phyloP scores from a whole-genome alignment of 2,888 invertebrate species.

The Ferrisia virgata region DNA sequence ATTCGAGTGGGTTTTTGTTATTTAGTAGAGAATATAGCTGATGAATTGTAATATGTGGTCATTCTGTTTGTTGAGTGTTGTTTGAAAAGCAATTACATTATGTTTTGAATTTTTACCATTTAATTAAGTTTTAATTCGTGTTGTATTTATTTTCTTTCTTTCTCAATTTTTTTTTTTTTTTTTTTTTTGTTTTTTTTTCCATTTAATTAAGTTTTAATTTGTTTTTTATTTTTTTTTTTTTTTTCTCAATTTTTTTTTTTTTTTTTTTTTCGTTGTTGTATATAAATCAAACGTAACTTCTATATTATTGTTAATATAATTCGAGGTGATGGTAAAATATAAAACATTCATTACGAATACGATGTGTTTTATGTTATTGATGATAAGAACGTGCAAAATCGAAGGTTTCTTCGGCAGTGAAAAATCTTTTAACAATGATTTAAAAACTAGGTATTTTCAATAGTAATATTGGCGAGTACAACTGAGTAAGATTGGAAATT shows the following conservation, averaged over 20 bases:
- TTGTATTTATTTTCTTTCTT: constrained; percentile 9
- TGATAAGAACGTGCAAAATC: neutral
- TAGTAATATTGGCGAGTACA: no score
- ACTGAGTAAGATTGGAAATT: no score
- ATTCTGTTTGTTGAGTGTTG: neutral
- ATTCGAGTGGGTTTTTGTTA: no score
- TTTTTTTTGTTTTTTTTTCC: neutral
- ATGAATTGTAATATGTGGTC: neutral
- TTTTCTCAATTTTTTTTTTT: no score
- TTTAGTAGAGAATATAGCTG: neutral
- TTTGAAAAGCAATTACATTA: constrained; percentile 5
- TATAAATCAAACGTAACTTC: constrained; percentile 26
- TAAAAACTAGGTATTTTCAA: no score
- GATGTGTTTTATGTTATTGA: neutral
- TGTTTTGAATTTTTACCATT: constrained; percentile 25
- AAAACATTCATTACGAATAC: neutral
- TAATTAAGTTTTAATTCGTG: constrained; percentile 21
- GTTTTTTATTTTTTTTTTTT: constrained; percentile 19
- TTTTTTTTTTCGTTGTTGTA: constrained; percentile 27
- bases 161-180: constrained; percentile 4
- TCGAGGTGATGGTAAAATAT: constrained; percentile 28
- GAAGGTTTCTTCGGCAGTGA: neutral
- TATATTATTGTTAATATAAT: neutral
- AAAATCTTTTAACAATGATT: neutral
- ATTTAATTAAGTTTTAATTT: constrained; percentile 17